Evolutionary conservation across 1,140 invertebrate species (phyloP), one percentile per base, ranked within the genome.

Genomic region (Drosophila gunungcola): DNA sequence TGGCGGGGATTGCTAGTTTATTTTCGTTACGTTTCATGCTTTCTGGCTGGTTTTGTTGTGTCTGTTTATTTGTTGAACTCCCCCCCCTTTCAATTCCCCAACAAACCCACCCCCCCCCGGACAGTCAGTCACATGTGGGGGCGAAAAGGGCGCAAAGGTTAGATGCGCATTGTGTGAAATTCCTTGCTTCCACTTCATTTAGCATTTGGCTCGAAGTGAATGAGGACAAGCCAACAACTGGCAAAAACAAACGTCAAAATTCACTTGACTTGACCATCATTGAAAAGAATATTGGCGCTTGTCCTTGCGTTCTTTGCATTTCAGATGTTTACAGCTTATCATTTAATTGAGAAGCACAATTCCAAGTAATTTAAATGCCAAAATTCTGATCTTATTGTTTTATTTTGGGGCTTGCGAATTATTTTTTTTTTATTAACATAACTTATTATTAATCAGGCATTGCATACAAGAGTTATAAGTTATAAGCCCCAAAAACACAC

Each of bases 151-250:
- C 11, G 42, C 25, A 12, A 41, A 43, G 41, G 42, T 41, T 58
- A 25, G 38, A 75, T 88, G 75, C 77, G 72, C 73, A 84, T 78
- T 90, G 77, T 89, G 85, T 89, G 77, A 89, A 89, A 89, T 90
- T 84, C 85, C 70, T 80, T 75, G 61, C 69, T 84, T 80, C 72
- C 73, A 84, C 80, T 89, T 84, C 77, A 83, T 84, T 84, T 80
- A 76, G 65, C 80, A 84, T 73, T 74, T 85, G 43, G 61, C 80
- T 70, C 64, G 63, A 58, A 48, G 68, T 72, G 67, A 72, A 70
- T 38, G 39, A 42, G 68, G 80, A 72, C 45, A 55, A 16, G 56
- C 62, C 63, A 56, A 58, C 41, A 64, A 13, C 4, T 4, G 10
- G 10, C 7, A 5, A 60, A 7, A 56, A 55, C 54, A 56, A 60